phyloP scores from a whole-genome alignment of 2,113 vertebrate species.

The Muntiacus muntjak region DNA sequence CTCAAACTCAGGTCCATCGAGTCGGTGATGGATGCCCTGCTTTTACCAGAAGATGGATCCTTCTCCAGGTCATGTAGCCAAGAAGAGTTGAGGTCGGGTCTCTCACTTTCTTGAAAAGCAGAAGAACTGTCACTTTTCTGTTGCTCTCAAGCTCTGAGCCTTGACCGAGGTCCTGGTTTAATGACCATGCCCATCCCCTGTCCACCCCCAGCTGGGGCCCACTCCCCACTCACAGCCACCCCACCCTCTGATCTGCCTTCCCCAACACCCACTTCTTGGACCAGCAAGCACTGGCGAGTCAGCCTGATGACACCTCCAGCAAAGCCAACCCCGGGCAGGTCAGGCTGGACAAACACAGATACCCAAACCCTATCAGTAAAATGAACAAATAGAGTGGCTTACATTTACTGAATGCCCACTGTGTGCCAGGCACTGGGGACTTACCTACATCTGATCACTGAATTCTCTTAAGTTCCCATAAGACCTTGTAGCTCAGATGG shows the following conservation, averaged over 20 bases:
- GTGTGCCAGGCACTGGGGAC: not conserved
- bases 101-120: not conserved
- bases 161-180: not conserved
- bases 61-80: not conserved
- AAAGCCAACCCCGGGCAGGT: not conserved
- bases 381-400: not conserved
- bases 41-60: not conserved
- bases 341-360: not conserved
- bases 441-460: not conserved
- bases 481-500: too few relatives aligned
- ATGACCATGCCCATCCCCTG: not conserved
- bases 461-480: not conserved
- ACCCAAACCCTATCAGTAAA: not conserved
- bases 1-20: not conserved
- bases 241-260: not conserved
- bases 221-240: not conserved
- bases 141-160: not conserved
- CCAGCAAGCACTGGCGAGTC: rapidly evolving
- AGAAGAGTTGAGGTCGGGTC: not conserved
- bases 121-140: not conserved
- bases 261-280: not conserved
- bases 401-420: not conserved
- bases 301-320: not conserved
- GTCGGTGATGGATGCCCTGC: not conserved
- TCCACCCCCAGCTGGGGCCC: not conserved